Evolutionary conservation across 2,113 vertebrate species (phyloP).

Genomic region (Gymnorhina tibicen): DNA sequence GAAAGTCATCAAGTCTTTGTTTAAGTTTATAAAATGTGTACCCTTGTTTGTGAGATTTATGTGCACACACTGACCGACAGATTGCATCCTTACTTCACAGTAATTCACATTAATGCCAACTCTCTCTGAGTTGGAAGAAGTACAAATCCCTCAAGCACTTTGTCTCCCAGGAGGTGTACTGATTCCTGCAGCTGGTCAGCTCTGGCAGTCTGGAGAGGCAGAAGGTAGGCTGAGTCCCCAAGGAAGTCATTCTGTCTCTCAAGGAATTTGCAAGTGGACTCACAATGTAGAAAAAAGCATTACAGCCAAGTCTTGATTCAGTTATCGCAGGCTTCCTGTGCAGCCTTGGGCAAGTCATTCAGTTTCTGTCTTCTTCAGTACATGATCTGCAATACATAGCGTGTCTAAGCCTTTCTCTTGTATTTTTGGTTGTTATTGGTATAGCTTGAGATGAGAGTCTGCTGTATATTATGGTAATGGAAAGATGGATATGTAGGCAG

Average conservation of each 20-base stretch:
- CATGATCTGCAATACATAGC: accelerated
- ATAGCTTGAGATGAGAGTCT: neutral
- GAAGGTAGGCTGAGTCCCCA: neutral
- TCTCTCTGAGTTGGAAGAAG: constrained; percentile 9
- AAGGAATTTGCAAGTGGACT: constrained; percentile 9
- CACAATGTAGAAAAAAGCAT: neutral
- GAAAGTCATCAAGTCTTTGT: neutral
- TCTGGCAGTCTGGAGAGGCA: constrained; percentile 30
- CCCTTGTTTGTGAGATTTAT: neutral
- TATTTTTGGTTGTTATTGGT: neutral
- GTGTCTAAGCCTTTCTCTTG: neutral
- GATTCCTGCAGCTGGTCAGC: constrained; percentile 30
- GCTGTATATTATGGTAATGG: neutral
- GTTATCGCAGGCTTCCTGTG: neutral
- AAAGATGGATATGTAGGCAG: neutral
- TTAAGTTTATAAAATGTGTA: neutral
- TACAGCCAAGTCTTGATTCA: neutral
- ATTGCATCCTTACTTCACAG: constrained; percentile 21
- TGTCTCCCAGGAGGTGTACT: neutral
- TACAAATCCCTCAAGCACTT: constrained; percentile 31
- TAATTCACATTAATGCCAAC: constrained; percentile 29
- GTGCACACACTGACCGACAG: neutral
- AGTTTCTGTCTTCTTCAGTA: neutral
- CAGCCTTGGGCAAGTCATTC: neutral
- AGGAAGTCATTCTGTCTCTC: constrained; percentile 7